Percentiles rank a stretch among this genome's conserved stretches.
phyloP scores from a whole-genome alignment of 1,140 invertebrate genomes.

The Cardiocondyla obscurior region DNA sequence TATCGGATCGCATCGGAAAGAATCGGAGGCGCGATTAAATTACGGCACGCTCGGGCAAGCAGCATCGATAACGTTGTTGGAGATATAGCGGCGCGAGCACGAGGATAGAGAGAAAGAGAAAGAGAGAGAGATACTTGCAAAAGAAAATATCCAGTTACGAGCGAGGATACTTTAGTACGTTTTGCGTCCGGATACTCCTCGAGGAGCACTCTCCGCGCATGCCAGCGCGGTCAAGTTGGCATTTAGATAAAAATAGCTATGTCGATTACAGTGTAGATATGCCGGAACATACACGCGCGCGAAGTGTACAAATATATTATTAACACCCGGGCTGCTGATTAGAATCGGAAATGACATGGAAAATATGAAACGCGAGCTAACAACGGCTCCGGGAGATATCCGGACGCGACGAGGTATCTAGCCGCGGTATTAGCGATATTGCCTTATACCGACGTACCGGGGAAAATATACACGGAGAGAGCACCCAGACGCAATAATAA shows the following conservation, averaged over 20 bases:
- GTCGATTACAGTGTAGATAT: background rate
- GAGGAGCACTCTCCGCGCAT: background rate
- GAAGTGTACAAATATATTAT: constrained; percentile 20
- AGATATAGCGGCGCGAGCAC: background rate
- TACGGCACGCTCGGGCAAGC: constrained; percentile 33
- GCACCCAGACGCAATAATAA: constrained; percentile 36
- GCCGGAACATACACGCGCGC: background rate
- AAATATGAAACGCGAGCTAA: constrained; percentile 6
- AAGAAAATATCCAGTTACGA: constrained; percentile 33
- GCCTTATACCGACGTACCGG: background rate
- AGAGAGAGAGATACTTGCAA: background rate
- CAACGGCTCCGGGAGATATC: background rate
- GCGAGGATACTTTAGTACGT: background rate
- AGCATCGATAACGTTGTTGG: constrained; percentile 30
- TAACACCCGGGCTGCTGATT: constrained; percentile 7
- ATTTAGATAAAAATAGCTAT: constrained; percentile 6
- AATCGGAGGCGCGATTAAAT: constrained; percentile 47
- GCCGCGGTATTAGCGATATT: constrained; percentile 2
- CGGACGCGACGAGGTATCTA: background rate
- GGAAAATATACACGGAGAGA: constrained; percentile 2
- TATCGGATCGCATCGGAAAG: constrained; percentile 48
- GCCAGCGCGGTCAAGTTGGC: background rate
- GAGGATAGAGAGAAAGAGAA: no score
- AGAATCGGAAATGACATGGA: constrained; percentile 21
- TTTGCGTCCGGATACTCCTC: background rate